These are phyloP conservation scores for Nasua narica DNA, from an alignment of 2,797 vertebrate species.

Conservation along the genomic window DNA sequence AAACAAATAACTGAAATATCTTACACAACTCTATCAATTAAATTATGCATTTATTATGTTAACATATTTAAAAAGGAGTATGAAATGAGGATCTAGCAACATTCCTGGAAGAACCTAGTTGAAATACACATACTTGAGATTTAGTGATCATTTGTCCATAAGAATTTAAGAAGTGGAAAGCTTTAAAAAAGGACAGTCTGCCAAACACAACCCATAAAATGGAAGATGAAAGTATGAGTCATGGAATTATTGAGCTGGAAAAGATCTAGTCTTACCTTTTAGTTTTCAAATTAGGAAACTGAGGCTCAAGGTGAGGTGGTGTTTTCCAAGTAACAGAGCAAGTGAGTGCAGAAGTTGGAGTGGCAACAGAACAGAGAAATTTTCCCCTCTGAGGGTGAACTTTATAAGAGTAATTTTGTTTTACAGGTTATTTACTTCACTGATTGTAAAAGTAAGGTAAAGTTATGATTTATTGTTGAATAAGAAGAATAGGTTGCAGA, in stretches of 20 bases:
- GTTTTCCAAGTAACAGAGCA: neutral
- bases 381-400: neutral
- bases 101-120: neutral
- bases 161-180: slow-evolving; percentile 72
- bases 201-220: slow-evolving; percentile 61
- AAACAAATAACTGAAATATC: slow-evolving; percentile 25
- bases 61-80: neutral
- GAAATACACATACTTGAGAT: slow-evolving; percentile 73
- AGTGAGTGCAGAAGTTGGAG: neutral
- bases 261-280: neutral
- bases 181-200: slow-evolving; percentile 74
- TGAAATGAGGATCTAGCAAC: slow-evolving; percentile 29
- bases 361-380: neutral
- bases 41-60: neutral
- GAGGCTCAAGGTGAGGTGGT: neutral
- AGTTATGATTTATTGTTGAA: neutral
- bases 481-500: neutral
- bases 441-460: neutral
- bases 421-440: neutral
- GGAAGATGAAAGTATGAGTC: slow-evolving; percentile 52
- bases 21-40: neutral
- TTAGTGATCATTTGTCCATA: slow-evolving; percentile 72
- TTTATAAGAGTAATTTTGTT: neutral
- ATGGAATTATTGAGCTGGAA: neutral
- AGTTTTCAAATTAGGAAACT: slow-evolving; percentile 21